Percentiles rank a stretch among this genome's conserved stretches.
These are phyloP conservation scores for Chelonus insularis DNA, from an alignment of 1,140 invertebrate genomes.

Conservation along the genomic window DNA sequence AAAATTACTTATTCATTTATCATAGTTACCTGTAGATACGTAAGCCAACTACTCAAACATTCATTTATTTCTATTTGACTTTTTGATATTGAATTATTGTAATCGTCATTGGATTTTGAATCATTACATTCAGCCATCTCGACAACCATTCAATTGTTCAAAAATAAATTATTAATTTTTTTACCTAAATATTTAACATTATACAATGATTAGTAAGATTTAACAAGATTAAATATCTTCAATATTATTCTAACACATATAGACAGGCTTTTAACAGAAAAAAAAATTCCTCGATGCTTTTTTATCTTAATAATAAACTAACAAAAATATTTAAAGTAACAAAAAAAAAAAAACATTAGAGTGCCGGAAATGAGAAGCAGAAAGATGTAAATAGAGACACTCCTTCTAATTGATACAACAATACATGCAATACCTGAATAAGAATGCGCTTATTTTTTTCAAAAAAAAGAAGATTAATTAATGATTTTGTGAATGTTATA, in stretches of 20 bases:
- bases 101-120: slow-evolving; percentile 45
- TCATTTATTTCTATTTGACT: slow-evolving; percentile 64
- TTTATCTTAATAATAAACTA: background rate
- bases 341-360: background rate
- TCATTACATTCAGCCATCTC: slow-evolving; percentile 56
- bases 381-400: slow-evolving; percentile 11
- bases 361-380: background rate
- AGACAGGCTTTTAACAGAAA: no score
- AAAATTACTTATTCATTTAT: background rate
- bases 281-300: background rate
- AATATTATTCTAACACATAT: no score
- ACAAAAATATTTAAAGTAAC: background rate
- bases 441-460: no score
- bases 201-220: no score
- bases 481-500: background rate
- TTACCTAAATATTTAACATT: no score
- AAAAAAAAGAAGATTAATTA: background rate
- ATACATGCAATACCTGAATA: no score
- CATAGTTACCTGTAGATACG: slow-evolving; percentile 63
- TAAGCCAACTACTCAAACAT: slow-evolving; percentile 67
- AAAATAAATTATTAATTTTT: no score
- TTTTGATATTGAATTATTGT: slow-evolving; percentile 46
- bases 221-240: no score
- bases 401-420: background rate
- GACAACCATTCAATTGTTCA: background rate